Conservation (phyloP, 2,888 invertebrate species). For the Oscheius sp. region DNA sequence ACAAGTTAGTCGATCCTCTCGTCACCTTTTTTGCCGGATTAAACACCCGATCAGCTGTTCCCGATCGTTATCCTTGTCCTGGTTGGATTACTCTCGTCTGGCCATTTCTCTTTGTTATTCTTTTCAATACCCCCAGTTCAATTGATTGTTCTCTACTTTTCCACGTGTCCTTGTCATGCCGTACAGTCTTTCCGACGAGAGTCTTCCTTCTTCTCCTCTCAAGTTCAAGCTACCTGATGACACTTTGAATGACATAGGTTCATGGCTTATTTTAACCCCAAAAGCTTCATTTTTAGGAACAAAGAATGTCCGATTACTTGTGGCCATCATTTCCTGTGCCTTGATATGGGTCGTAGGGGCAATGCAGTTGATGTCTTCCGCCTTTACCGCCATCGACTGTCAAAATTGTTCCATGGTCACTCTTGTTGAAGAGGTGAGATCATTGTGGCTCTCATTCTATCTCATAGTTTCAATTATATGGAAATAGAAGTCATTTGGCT, state of each 20-base stretch:
- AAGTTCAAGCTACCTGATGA: too few species aligned
- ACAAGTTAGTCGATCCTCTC: too few species aligned
- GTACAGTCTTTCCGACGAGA: too few species aligned
- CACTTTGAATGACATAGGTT: too few species aligned
- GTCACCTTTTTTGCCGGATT: neutral
- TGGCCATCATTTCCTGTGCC: constrained; percentile 12
- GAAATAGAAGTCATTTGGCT: constrained; percentile 44
- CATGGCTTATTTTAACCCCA: too few species aligned
- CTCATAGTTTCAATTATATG: constrained; percentile 33
- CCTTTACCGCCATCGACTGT: constrained; percentile 29
- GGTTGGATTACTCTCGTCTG: neutral
- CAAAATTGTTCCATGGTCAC: constrained; percentile 35
- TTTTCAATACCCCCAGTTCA: neutral
- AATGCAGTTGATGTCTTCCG: constrained; percentile 32
- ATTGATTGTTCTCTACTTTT: too few species aligned
- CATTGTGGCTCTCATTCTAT: neutral
- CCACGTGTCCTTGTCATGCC: too few species aligned
- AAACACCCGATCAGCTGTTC: neutral
- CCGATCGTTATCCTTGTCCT: too few species aligned
- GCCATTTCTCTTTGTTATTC: neutral
- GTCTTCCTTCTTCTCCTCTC: too few species aligned
- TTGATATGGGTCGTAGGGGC: constrained; percentile 34
- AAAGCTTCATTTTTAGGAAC: neutral
- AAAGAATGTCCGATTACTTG: constrained; percentile 1
- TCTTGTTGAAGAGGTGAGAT: constrained; percentile 32